phyloP scores from a whole-genome alignment of 2,113 vertebrate species.

The Sterrhoptilus dennistouni region DNA sequence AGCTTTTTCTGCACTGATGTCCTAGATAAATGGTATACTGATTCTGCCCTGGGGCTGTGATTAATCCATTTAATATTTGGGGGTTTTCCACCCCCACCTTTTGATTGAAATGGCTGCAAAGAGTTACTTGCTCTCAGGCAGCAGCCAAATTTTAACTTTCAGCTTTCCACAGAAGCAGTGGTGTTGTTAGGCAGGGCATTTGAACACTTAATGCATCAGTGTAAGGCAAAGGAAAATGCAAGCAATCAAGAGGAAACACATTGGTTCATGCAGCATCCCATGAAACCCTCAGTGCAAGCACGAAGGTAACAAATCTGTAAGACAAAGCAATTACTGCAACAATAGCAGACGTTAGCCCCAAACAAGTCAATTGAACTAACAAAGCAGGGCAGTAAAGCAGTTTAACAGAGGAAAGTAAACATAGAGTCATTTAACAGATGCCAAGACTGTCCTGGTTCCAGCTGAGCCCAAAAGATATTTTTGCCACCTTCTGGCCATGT shows the following conservation, averaged over 20 bases:
- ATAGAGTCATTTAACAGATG: background rate
- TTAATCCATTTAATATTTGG: background rate
- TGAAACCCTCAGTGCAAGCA: background rate
- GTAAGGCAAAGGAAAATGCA: fast-evolving
- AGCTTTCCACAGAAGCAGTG: background rate
- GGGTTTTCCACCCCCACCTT: background rate
- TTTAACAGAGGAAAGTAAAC: background rate
- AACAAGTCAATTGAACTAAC: background rate
- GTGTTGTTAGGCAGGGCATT: background rate
- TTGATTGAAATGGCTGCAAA: background rate
- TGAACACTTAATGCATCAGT: background rate
- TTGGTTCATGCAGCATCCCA: background rate
- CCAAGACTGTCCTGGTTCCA: background rate
- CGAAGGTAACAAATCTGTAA: background rate
- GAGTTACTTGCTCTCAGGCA: background rate
- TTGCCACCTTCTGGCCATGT: background rate
- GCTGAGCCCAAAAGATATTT: background rate
- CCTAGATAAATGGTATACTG: background rate
- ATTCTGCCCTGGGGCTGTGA: background rate
- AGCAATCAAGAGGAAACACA: background rate
- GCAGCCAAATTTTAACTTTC: background rate
- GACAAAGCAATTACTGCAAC: background rate
- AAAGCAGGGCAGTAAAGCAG: background rate
- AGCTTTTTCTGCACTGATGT: background rate
- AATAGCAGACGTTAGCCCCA: background rate